Evolutionary conservation across 2,113 vertebrate species (phyloP).

Genomic region (Labeo rohita): DNA sequence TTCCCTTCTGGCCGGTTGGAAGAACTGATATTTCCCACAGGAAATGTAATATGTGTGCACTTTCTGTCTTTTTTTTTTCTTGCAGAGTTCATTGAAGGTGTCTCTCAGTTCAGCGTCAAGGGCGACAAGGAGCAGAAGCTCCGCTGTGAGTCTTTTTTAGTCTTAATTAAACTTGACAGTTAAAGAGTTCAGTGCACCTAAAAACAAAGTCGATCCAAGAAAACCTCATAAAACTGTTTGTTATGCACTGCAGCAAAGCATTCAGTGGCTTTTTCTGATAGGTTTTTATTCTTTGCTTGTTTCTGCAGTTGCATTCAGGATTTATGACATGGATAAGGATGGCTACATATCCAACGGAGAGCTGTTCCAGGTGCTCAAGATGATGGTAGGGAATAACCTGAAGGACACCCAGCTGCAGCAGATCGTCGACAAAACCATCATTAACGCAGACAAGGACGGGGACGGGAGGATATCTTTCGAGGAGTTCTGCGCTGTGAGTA

Average conservation of each 20-base stretch:
- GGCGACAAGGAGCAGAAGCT: slow-evolving; percentile 92
- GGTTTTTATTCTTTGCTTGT: background rate
- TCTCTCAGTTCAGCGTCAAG: slow-evolving; percentile 93
- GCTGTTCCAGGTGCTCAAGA: slow-evolving; percentile 92
- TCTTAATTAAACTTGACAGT: no score
- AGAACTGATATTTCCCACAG: background rate
- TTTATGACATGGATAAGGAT: slow-evolving; percentile 93
- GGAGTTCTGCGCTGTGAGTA: slow-evolving; percentile 92
- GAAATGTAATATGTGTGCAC: background rate
- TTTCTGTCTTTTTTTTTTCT: slow-evolving; percentile 15
- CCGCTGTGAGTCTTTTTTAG: slow-evolving; percentile 80
- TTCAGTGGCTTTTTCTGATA: background rate
- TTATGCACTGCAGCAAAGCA: background rate
- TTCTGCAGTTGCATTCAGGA: slow-evolving; percentile 85
- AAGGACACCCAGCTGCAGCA: slow-evolving; percentile 94
- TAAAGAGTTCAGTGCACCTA: no score
- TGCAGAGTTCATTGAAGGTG: slow-evolving; percentile 90
- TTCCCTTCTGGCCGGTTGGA: background rate
- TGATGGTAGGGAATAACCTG: slow-evolving; percentile 95
- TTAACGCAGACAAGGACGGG: slow-evolving; percentile 92
- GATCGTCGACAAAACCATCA: slow-evolving; percentile 95
- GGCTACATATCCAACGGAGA: slow-evolving; percentile 92
- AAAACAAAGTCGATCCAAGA: background rate
- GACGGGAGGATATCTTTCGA: slow-evolving; percentile 94
- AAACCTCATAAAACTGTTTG: background rate